These are phyloP conservation scores for Spisula solida DNA, from an alignment of 2,888 invertebrate species.

Conservation along the genomic window DNA sequence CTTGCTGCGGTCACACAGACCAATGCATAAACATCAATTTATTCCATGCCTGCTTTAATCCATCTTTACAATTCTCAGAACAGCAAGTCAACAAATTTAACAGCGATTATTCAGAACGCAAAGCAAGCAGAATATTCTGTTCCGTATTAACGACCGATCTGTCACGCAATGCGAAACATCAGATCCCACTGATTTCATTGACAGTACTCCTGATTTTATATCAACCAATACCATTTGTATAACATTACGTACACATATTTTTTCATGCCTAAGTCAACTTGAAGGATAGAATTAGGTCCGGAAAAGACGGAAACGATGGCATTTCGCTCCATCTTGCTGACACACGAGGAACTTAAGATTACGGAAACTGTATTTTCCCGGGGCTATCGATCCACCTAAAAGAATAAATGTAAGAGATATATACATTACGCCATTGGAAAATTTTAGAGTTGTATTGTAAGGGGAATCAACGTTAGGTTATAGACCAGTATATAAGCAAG, in stretches of 20 bases:
- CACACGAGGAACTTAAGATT: background rate
- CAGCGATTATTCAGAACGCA: background rate
- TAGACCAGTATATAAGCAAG: background rate
- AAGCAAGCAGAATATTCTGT: background rate
- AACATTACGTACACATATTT: background rate
- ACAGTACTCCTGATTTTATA: background rate
- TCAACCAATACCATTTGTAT: background rate
- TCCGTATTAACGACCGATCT: background rate
- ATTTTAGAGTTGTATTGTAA: background rate
- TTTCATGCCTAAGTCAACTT: background rate
- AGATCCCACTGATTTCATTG: background rate
- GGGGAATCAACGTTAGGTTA: background rate
- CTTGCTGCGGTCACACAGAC: background rate
- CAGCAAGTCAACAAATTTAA: background rate
- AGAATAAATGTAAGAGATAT: background rate
- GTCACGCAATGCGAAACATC: background rate
- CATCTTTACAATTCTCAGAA: background rate
- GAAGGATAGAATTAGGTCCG: background rate
- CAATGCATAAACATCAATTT: too few relatives aligned
- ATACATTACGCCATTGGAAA: background rate
- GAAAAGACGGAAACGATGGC: background rate
- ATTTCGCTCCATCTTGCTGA: background rate
- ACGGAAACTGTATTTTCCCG: background rate
- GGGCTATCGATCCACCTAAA: background rate
- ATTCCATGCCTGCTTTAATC: background rate